phyloP scores from a whole-genome alignment of 2,113 vertebrate species.

The Ivindomyrus marchei region DNA sequence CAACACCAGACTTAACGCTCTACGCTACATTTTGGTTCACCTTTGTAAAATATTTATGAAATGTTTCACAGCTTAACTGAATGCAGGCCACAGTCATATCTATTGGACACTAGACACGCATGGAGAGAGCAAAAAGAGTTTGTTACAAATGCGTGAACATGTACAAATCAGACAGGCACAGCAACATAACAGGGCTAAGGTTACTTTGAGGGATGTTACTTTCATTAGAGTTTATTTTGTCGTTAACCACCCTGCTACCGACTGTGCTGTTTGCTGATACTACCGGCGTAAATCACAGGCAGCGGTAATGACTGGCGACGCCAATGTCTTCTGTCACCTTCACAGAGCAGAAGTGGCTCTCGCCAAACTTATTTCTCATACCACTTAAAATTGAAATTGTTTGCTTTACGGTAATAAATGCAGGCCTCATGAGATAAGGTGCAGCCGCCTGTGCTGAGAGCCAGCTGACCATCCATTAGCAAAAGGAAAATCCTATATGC shows the following conservation, averaged over 20 bases:
- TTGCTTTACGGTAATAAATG: neutral
- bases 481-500: neutral
- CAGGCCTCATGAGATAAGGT: neutral
- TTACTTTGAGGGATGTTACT: neutral
- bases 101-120: neutral
- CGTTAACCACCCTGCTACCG: neutral
- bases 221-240: neutral
- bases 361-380: neutral
- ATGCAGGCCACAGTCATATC: neutral
- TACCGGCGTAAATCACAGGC: neutral
- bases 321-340: neutral
- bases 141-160: neutral
- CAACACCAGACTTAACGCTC: neutral
- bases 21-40: neutral
- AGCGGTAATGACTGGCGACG: neutral
- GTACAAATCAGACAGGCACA: neutral
- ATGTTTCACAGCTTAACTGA: neutral
- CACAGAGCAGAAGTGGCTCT: neutral
- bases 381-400: conserved; percentile 3
- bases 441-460: neutral
- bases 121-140: neutral
- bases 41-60: neutral
- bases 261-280: neutral
- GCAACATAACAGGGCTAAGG: neutral
- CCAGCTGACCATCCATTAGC: neutral